phyloP scores from a whole-genome alignment of 2,797 vertebrate genomes.

The Hoplostethus mediterraneus region DNA sequence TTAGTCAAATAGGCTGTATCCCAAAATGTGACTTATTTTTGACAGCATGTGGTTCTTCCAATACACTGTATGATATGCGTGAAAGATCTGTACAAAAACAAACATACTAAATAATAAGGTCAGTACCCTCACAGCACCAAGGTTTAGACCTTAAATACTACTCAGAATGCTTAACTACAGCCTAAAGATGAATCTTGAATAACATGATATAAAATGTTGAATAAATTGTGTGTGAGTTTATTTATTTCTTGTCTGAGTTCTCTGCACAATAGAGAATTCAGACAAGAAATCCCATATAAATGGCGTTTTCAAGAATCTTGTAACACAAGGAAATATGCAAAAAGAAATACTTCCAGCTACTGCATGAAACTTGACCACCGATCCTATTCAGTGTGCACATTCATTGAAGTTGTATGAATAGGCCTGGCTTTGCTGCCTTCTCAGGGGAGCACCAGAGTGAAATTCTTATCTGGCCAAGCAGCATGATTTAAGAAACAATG shows the following conservation, averaged over 20 bases:
- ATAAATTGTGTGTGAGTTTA: no score
- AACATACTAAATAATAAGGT: background rate
- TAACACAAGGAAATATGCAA: constrained; percentile 37
- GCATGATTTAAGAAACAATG: constrained; percentile 79
- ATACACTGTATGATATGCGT: background rate
- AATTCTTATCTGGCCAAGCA: constrained; percentile 75
- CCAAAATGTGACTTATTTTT: background rate
- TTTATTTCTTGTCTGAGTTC: background rate
- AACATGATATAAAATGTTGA: no score
- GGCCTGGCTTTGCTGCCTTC: constrained; percentile 63
- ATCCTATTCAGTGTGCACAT: constrained; percentile 64
- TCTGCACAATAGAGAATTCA: constrained; percentile 9
- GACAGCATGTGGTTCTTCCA: background rate
- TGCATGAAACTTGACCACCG: constrained; percentile 54
- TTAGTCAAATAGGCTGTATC: background rate
- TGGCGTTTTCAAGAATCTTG: constrained; percentile 41
- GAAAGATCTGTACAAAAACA: background rate
- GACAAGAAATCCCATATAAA: constrained; percentile 37
- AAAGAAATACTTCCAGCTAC: constrained; percentile 30
- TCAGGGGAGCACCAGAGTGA: constrained; percentile 65
- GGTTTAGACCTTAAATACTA: no score
- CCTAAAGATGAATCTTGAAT: no score
- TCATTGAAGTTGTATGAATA: constrained; percentile 55
- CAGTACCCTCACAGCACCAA: no score
- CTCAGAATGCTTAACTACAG: no score